Base-by-base conservation (phyloP, 2,797 vertebrate species). In the Gallirallus australis region DNA sequence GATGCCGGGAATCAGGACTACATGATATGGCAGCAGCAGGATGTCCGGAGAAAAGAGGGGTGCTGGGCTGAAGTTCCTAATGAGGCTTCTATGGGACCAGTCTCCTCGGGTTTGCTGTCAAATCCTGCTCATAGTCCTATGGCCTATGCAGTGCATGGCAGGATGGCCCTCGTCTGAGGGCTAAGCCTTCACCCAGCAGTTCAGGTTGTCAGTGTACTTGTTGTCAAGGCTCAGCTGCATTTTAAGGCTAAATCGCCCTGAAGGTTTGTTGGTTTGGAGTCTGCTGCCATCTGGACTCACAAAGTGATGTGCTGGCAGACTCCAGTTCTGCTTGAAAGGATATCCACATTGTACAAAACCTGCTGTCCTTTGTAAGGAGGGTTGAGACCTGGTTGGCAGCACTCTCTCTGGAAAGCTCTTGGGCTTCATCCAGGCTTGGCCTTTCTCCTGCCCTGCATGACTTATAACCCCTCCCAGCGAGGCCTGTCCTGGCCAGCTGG, bases 261-360 rank as follows among this genome's bases (percentile, higher is more conserved):
- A 54, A 16, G 35, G 54, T 52, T 14, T 69, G n/a, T n/a, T 82
- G 40, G 12, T 37, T 68, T 47, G 31, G 54, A 63, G 39, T 53
- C 50, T 39, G 15, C 37, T n/a, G 39, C 13, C 1, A 1, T 31
- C 21, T 31, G 47, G 48, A 30, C 28, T 82, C 24, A 5, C 0
- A 2, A 53, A 15, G 9, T 63, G 17, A 47, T 2, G 10, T 39
- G 12, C 31, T 1, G 0, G 0, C 15, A 37, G 27, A 45, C 45
- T 35, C 12, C 24, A 10, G 12, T 61, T 71, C 9, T 71, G 37
- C 50, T 84, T 37, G 52, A 47, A 81, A 23, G 78, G 64, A 33
- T 27, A n/a, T 7, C 0, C 1, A 5, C 35, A 21, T 4, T 40
- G 50, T 40, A 65, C 12, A 60, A 82, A 64, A 45, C 14, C 16